Evolutionary conservation across 2,113 vertebrate genomes (phyloP).

Genomic region (Aplodontia rufa): DNA sequence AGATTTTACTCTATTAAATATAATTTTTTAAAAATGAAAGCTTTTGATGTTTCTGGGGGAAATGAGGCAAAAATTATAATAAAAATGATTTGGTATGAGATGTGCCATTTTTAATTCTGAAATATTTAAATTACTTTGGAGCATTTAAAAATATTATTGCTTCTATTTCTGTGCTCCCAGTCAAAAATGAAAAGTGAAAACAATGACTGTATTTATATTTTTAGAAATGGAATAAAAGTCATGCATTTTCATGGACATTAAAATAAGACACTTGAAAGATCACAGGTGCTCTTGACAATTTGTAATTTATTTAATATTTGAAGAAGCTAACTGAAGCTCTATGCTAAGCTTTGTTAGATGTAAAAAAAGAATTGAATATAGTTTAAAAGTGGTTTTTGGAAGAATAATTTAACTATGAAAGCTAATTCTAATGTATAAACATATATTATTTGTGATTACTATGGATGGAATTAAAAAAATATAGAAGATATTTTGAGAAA

Average conservation of each 20-base stretch:
- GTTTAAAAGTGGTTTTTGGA: not conserved
- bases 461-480: not conserved
- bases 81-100: not conserved
- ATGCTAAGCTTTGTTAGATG: not conserved
- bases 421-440: not conserved
- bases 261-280: not conserved
- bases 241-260: not conserved
- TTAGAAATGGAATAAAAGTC: not conserved
- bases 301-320: not conserved
- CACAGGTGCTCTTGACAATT: not conserved
- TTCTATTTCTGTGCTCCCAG: not conserved
- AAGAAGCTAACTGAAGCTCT: not conserved
- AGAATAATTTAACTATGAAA: not conserved
- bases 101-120: not conserved
- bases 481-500: not conserved
- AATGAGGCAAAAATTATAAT: not conserved
- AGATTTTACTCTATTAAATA: not conserved
- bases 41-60: not conserved
- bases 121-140: not conserved
- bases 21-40: not conserved
- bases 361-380: not conserved
- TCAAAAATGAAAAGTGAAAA: not conserved
- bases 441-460: not conserved
- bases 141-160: not conserved
- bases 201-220: not conserved